Evolutionary conservation across 2,888 invertebrate species (phyloP), one percentile per base, ranked within the genome.

Genomic region (Hecatera dysodea): DNA sequence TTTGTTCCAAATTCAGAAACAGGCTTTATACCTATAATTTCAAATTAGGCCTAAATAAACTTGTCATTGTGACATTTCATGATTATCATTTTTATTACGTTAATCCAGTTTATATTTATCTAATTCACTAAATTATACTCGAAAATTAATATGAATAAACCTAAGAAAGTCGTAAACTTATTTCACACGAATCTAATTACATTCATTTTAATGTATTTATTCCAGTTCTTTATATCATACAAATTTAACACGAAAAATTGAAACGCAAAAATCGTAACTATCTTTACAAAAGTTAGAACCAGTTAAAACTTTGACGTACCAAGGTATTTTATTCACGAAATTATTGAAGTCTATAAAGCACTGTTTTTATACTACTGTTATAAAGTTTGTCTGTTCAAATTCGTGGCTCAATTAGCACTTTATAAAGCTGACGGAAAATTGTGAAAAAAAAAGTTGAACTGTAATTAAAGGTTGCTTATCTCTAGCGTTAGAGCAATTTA

Each of bases 391-490:
- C 33, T 72, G 64, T 72, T 55, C 22, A 50, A 73, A 78, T 79
- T 83, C 86, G 86, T 80, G 59, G 75, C 76, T 82, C 83, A 87
- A 88, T 90, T 90, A 90, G 81, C 91, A 90, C 89, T 88, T 86
- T 80, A 86, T 90, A 87, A 90, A 90, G 86, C 84, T 84, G 84
- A 76, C 76, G 84, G 82, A 87, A 89, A 87, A 87, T 90, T 86
- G 84, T 85, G 82, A 48, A 71, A 79, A 75, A 62, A 65, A 56
- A 84, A 33, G 55, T 80, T 74, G 81, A 88, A 88, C 82, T 86
- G 88, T 90, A 90, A 93, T 92, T 92, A 91, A 88, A 91, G 87
- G 87, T 84, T 75, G 78, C 86, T 92, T 94, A 93, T 94, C 93
- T 93, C 73, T 80, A 81, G 86, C 84, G 88, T 87, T 88, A 86